phyloP scores from a whole-genome alignment of 35 echinoderm and acorn worm genomes.

The Hemicentrotus pulcherrimus region DNA sequence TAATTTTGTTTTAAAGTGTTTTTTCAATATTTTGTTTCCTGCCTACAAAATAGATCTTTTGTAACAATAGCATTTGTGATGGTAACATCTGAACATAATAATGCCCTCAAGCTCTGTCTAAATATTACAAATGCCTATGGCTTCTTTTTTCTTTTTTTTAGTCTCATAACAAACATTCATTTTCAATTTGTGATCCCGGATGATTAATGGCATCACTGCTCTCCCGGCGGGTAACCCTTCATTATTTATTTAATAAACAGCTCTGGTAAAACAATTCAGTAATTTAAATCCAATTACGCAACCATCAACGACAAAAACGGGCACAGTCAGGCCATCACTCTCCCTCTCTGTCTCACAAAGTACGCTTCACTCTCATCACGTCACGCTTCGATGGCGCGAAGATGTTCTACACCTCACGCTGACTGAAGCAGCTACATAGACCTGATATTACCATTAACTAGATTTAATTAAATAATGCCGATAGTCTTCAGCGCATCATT shows the following conservation, averaged over 20 bases:
- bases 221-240: constrained; percentile 44
- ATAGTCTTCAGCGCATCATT: constrained; percentile 46
- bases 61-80: no score
- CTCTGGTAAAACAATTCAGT: constrained; percentile 50
- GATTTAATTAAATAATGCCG: constrained; percentile 57
- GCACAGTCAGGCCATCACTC: constrained; percentile 22
- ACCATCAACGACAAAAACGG: constrained; percentile 38
- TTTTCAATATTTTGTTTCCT: no score
- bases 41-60: no score
- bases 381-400: neutral
- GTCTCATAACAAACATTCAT: neutral
- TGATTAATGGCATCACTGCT: constrained; percentile 36
- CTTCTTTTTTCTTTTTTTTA: neutral
- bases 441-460: constrained; percentile 47
- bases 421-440: constrained; percentile 29
- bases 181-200: constrained; percentile 51
- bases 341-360: constrained; percentile 35
- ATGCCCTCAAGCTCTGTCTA: neutral
- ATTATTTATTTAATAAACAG: constrained; percentile 57
- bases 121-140: neutral
- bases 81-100: neutral
- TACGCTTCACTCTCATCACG: constrained; percentile 37
- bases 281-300: constrained; percentile 55
- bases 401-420: constrained; percentile 25
- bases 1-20: neutral